Evolutionary conservation across 2,888 invertebrate species (phyloP).

Genomic region (Dynastes tityus): DNA sequence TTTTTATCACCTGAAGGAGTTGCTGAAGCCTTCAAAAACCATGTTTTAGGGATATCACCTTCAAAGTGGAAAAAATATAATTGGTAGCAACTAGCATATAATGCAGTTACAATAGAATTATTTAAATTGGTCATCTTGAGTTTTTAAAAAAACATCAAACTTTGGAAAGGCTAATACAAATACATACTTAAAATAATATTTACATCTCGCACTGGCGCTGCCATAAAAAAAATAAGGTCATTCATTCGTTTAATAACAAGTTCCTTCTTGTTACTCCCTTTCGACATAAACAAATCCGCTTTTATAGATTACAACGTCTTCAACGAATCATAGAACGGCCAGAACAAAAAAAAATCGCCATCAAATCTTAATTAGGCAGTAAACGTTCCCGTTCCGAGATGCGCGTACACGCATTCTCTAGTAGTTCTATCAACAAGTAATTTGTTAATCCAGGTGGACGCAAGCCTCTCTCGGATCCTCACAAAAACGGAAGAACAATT

Average conservation of each 20-base stretch:
- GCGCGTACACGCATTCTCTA: slow-evolving; percentile 8
- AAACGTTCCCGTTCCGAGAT: slow-evolving; percentile 37
- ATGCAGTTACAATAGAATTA: too few relatives aligned
- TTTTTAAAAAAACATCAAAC: too few relatives aligned
- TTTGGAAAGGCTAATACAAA: background rate
- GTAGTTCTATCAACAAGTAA: slow-evolving; percentile 49
- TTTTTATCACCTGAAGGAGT: too few relatives aligned
- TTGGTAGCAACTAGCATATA: too few relatives aligned
- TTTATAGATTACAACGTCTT: slow-evolving; percentile 24
- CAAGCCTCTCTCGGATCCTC: slow-evolving; percentile 60
- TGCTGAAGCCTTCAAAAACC: too few relatives aligned
- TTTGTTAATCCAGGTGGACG: slow-evolving; percentile 65
- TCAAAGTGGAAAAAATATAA: too few relatives aligned
- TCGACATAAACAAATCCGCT: slow-evolving; percentile 7
- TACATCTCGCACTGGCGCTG: background rate
- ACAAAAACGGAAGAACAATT: slow-evolving; percentile 65
- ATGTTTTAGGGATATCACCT: too few relatives aligned
- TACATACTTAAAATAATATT: background rate
- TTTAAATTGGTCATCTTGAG: too few relatives aligned
- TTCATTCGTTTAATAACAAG: slow-evolving; percentile 5
- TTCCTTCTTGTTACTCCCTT: background rate
- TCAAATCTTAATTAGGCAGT: slow-evolving; percentile 51
- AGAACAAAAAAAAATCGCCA: slow-evolving; percentile 27
- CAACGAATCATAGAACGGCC: slow-evolving; percentile 27
- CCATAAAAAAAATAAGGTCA: slow-evolving; percentile 1